These are phyloP conservation scores for Perizoma affinitatum DNA, from an alignment of 2,888 invertebrate species.

Conservation along the genomic window DNA sequence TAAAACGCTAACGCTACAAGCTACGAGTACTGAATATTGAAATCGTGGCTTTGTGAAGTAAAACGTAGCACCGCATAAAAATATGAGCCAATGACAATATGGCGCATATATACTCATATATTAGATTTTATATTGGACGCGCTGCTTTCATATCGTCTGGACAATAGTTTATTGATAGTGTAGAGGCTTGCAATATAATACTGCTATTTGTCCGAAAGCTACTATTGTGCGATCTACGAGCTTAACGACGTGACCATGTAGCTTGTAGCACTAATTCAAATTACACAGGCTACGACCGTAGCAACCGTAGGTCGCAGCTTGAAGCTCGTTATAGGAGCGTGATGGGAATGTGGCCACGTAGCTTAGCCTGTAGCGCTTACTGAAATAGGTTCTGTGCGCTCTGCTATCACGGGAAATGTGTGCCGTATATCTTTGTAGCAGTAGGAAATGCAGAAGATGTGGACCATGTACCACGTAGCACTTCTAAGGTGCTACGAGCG, in stretches of 20 bases:
- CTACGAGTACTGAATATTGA: slow-evolving; percentile 43
- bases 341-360: slow-evolving; percentile 29
- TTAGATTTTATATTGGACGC: slow-evolving; percentile 24
- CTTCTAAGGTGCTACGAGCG: slow-evolving; percentile 42
- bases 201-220: slow-evolving; percentile 22
- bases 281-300: slow-evolving; percentile 47
- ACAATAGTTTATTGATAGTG: slow-evolving; percentile 27
- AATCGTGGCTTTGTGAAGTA: slow-evolving; percentile 40
- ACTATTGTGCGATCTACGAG: slow-evolving; percentile 39
- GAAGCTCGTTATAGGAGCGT: slow-evolving; percentile 33
- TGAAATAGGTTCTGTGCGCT: slow-evolving; percentile 16
- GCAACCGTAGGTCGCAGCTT: slow-evolving; percentile 30
- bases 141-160: slow-evolving; percentile 26
- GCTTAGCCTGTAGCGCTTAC: slow-evolving; percentile 27
- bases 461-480: slow-evolving; percentile 31
- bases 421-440: slow-evolving; percentile 24
- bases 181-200: slow-evolving; percentile 21
- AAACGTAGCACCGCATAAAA: slow-evolving; percentile 21
- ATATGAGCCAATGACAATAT: slow-evolving; percentile 26
- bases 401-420: slow-evolving; percentile 18
- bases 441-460: slow-evolving; percentile 29
- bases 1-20: slow-evolving; percentile 45
- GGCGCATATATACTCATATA: slow-evolving; percentile 26
- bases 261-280: slow-evolving; percentile 42
- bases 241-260: slow-evolving; percentile 45